Conservation (phyloP, 2,113 vertebrate genomes). For the Gobius niger region DNA sequence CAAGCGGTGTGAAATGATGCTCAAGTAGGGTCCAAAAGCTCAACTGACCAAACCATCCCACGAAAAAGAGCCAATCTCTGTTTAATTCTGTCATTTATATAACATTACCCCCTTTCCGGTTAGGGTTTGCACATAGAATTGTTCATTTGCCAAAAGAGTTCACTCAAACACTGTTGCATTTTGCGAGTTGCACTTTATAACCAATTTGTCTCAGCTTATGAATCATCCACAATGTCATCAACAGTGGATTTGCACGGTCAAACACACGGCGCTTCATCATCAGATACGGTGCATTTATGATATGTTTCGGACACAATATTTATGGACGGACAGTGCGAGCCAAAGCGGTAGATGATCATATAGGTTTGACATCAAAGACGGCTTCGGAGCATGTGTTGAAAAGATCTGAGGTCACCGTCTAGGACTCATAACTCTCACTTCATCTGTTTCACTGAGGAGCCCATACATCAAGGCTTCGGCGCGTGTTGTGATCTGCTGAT, state of each 20-base stretch:
- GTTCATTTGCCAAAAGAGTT: no score
- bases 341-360: not conserved
- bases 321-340: not conserved
- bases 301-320: constrained; percentile 3
- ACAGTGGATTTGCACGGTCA: not conserved
- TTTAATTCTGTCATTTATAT: no score
- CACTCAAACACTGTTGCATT: no score
- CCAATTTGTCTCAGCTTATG: not conserved
- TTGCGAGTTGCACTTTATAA: not conserved
- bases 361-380: not conserved
- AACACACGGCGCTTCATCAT: not conserved
- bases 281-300: not conserved
- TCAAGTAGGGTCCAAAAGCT: no score
- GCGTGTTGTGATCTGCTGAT: constrained; percentile 19
- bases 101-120: no score
- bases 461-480: constrained; percentile 32
- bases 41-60: no score
- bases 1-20: no score
- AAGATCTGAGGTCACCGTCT: constrained; percentile 20
- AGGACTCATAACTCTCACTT: constrained; percentile 24
- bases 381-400: constrained; percentile 24
- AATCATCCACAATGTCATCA: not conserved
- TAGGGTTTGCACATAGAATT: no score
- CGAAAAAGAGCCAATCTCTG: no score
- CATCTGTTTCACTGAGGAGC: constrained; percentile 27